Percentiles rank a stretch among this genome's conserved stretches.
Conservation (phyloP, 2,113 vertebrate genomes). For the Urocynchramus pylzowi region DNA sequence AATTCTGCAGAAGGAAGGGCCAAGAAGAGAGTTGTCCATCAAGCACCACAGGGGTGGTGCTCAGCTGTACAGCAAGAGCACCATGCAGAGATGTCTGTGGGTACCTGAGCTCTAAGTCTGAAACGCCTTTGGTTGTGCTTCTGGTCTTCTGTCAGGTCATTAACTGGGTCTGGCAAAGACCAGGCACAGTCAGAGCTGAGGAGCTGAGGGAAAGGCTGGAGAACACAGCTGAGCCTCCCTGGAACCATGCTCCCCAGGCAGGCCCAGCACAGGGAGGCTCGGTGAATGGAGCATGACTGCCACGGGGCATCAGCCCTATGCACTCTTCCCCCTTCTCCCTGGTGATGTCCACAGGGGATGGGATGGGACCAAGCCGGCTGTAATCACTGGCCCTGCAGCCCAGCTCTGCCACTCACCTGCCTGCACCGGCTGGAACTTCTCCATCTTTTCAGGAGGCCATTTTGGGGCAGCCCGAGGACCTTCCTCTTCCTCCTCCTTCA, state of each 20-base stretch:
- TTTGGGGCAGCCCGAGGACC: too few species aligned
- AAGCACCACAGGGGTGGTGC: background rate
- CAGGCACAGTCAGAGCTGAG: background rate
- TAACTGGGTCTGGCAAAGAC: background rate
- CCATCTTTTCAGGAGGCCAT: background rate
- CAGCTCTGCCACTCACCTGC: background rate
- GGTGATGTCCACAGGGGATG: background rate
- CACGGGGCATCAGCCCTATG: fast-evolving
- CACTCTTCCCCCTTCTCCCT: too few species aligned
- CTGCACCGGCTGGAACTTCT: background rate
- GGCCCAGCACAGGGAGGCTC: background rate
- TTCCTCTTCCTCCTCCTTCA: background rate
- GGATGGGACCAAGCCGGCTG: background rate
- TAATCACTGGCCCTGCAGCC: background rate
- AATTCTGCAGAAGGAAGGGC: background rate
- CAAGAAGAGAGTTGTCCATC: background rate
- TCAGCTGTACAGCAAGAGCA: background rate
- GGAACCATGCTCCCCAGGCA: background rate
- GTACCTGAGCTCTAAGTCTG: background rate
- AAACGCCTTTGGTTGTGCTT: fast-evolving
- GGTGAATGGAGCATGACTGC: background rate
- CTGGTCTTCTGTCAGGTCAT: background rate
- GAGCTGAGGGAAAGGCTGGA: background rate
- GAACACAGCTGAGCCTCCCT: background rate
- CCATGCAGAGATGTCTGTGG: too few species aligned